A percentile compares a stretch with the other conserved stretches of the same genome.
phyloP scores from a whole-genome alignment of 2,113 vertebrate species.

The Hyperopisus bebe region DNA sequence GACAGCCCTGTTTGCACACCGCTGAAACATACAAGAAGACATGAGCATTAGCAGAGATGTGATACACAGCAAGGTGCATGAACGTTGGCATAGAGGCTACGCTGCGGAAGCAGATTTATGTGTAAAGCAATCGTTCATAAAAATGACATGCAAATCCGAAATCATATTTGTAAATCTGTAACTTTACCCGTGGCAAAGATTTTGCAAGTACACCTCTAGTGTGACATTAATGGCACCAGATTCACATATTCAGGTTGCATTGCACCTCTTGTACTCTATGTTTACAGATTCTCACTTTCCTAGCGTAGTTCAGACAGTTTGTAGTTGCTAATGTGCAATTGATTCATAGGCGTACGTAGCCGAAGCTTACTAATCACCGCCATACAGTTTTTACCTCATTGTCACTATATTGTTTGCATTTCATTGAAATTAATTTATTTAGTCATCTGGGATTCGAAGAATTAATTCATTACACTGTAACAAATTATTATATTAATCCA shows the following conservation, averaged over 20 bases:
- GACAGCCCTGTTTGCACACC: slow-evolving; percentile 61
- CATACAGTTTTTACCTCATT: too few relatives aligned
- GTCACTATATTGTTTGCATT: too few relatives aligned
- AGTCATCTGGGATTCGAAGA: too few relatives aligned
- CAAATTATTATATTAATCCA: too few relatives aligned
- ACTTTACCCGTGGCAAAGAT: background rate
- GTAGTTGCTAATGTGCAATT: background rate
- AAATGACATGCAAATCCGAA: background rate
- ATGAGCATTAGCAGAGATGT: background rate
- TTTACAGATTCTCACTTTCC: background rate
- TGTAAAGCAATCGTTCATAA: background rate
- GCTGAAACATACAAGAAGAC: slow-evolving; percentile 45
- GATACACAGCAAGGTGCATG: background rate
- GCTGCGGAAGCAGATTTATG: background rate
- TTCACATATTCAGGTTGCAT: background rate
- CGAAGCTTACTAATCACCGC: too few relatives aligned
- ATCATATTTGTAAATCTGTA: background rate
- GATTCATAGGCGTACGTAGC: too few relatives aligned
- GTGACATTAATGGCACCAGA: background rate
- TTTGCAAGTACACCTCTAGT: background rate
- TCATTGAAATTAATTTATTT: too few relatives aligned
- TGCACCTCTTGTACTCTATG: background rate
- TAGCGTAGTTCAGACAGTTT: background rate
- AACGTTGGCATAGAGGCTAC: background rate
- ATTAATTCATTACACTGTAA: too few relatives aligned